Base-by-base conservation (phyloP, 2,797 vertebrate genomes). In the Oreochromis mossambicus region DNA sequence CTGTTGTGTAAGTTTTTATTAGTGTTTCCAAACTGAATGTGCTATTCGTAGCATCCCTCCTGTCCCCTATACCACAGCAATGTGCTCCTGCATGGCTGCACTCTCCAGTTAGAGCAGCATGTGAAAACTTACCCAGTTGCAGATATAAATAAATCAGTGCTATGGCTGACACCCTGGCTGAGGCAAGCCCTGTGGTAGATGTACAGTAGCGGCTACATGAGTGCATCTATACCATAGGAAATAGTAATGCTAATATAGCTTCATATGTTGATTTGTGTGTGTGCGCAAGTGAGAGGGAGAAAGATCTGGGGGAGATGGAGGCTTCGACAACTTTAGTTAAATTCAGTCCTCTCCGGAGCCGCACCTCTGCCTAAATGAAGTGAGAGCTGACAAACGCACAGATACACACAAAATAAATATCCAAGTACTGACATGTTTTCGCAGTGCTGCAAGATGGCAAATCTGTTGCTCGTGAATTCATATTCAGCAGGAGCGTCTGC, bases 141-240 rank as follows among this genome's bases (percentile, higher is more conserved):
- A 51, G 83, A 90, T 91, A 91, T 88, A 92, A 93, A 94, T 91
- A 89, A 91, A 87, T 54, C 83, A 34, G 51, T 51, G 78, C 48
- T 80, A 63, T 12, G 81, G 80, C 58, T 85, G 83, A 89, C 84
- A 81, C 78, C 12, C 19, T 11, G 73, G 50, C 13, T 75, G 79
- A 83, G 76, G 78, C 36, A 8, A 68, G 56, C 41, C 54, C 41
- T 29, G 50, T 32, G 43, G 26, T 32, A 32, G 10, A 75, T 32
- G 29, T 6, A 41, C 77, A 75, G 52, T 58, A 48, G 24, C 9
- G 68, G 77, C 80, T 86, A 21, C 81, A 56, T 80, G 6, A 13
- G 51, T 81, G 9, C 29, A 32, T 48, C 61, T 34, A 15, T 48
- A 10, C 14, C 8, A 41, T 36, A 68, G 26, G 5, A 58, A 56